phyloP scores from a whole-genome alignment of 1,140 invertebrate species.

The Drosophila burlai region DNA sequence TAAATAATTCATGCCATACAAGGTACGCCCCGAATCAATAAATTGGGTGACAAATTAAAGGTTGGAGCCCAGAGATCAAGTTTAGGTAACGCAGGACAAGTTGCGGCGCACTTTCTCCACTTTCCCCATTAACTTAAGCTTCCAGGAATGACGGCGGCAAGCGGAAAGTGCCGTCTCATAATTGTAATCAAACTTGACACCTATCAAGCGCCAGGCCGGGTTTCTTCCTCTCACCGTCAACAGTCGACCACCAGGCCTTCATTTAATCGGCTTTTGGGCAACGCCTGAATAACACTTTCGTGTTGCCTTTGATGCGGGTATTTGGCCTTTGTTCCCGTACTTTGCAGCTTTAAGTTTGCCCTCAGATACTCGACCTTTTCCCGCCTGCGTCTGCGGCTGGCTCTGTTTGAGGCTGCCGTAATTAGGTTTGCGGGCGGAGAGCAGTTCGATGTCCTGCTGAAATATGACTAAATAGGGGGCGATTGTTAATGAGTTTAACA shows the following conservation, averaged over 20 bases:
- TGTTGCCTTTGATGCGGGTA: constrained; percentile 51
- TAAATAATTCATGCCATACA: constrained; percentile 27
- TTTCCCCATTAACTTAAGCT: constrained; percentile 21
- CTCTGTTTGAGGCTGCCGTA: constrained; percentile 43
- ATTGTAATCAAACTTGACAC: constrained; percentile 79
- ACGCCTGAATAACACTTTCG: constrained; percentile 54
- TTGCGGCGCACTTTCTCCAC: constrained; percentile 4
- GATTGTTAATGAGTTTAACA: constrained; percentile 28
- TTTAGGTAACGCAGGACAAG: constrained; percentile 15
- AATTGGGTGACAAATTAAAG: constrained; percentile 47
- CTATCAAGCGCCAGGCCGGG: constrained; percentile 21
- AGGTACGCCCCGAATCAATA: constrained; percentile 18
- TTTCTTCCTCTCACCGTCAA: background rate
- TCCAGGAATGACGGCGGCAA: constrained; percentile 13
- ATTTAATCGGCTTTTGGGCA: constrained; percentile 70
- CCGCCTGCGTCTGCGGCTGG: constrained; percentile 35
- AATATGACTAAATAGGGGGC: constrained; percentile 22
- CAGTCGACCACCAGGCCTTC: constrained; percentile 1
- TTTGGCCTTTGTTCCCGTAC: constrained; percentile 46
- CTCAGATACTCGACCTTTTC: constrained; percentile 28
- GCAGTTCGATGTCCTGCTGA: constrained; percentile 31
- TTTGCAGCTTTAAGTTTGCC: constrained; percentile 51
- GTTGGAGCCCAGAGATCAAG: constrained; percentile 10
- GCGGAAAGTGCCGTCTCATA: constrained; percentile 65
- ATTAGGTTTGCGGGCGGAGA: constrained; percentile 63